Conservation (phyloP, 2,888 invertebrate genomes). For the Timema cristinae region DNA sequence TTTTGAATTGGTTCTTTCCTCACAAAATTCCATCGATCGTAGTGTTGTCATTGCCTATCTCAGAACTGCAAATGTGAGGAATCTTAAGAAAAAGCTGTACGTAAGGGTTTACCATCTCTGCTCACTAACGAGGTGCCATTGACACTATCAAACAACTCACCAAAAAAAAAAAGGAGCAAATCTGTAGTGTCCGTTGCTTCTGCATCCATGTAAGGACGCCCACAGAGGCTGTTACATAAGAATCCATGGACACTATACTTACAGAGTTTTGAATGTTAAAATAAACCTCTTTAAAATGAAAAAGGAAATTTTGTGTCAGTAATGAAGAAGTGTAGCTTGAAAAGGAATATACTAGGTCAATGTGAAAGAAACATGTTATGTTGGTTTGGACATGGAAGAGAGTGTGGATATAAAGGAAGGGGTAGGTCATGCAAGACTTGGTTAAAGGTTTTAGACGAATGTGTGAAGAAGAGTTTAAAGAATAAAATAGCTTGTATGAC, state of each 20-base stretch:
- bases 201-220: neutral
- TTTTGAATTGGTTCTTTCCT: neutral
- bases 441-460: too few species aligned
- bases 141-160: neutral
- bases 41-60: neutral
- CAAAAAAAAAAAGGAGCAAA: conserved; percentile 7
- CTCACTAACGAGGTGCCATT: neutral
- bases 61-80: neutral
- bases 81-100: neutral
- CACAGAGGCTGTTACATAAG: neutral
- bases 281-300: neutral
- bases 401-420: too few species aligned
- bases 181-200: conserved; percentile 2
- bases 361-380: too few species aligned
- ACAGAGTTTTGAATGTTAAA: neutral
- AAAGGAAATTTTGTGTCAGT: too few species aligned
- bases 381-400: too few species aligned
- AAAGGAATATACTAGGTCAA: too few species aligned
- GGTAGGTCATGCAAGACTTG: too few species aligned
- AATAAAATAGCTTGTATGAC: too few species aligned
- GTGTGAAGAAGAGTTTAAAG: too few species aligned
- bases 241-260: neutral
- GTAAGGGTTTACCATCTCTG: neutral
- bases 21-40: neutral
- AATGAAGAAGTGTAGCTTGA: too few species aligned